Evolutionary conservation across 2,797 vertebrate species (phyloP).

Genomic region (Onychomys leucogaster): DNA sequence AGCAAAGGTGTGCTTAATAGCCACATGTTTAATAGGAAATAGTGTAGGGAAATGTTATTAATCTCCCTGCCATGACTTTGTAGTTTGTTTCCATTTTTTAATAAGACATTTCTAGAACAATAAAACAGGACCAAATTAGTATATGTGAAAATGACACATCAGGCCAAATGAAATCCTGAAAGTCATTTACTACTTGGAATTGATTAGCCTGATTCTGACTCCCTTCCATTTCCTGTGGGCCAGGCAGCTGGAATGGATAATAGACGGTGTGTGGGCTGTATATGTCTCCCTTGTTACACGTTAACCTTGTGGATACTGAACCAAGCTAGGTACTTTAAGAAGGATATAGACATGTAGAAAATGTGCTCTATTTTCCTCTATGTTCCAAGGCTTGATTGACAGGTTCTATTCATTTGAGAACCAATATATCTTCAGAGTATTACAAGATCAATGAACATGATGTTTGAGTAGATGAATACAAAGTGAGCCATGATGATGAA

Average conservation of each 20-base stretch:
- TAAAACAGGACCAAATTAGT: background rate
- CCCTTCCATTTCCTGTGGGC: background rate
- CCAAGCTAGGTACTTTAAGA: background rate
- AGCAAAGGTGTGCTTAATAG: background rate
- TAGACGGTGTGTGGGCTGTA: accelerated
- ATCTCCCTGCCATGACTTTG: background rate
- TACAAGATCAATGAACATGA: background rate
- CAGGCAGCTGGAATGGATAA: background rate
- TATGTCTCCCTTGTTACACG: background rate
- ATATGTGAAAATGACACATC: background rate
- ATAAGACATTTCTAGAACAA: background rate
- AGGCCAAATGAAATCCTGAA: conserved; percentile 34
- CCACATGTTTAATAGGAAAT: background rate
- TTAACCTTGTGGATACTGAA: background rate
- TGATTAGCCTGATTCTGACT: background rate
- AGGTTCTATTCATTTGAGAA: background rate
- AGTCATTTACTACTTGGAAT: conserved; percentile 15
- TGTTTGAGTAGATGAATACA: background rate
- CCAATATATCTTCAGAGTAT: background rate
- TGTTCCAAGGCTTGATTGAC: background rate
- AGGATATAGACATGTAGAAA: background rate
- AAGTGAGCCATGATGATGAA: background rate
- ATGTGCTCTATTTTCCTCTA: background rate
- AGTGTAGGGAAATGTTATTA: background rate
- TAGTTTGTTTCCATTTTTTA: conserved; percentile 51